Percentiles rank a stretch among this genome's conserved stretches.
Evolutionary conservation across 2,113 vertebrate genomes (phyloP).

Genomic region (Petrocephalus microphthalmus): DNA sequence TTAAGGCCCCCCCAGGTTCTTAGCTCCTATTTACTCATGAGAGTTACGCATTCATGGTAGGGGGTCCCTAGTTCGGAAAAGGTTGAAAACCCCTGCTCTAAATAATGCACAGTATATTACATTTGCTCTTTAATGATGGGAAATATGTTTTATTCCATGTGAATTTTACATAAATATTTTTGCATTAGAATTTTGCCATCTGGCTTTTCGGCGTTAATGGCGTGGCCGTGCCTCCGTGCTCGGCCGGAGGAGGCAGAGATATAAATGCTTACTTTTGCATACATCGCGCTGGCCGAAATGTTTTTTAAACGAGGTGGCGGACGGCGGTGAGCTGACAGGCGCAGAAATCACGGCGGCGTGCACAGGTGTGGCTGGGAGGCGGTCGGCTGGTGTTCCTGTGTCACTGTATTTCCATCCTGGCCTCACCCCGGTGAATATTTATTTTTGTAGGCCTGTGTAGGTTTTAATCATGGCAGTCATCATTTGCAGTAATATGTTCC

Average conservation of each 20-base stretch:
- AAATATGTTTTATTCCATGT: constrained; percentile 9
- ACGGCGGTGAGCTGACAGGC: constrained; percentile 19
- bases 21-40: neutral
- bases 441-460: constrained; percentile 18
- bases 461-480: constrained; percentile 37
- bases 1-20: neutral
- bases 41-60: neutral
- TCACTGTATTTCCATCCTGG: constrained; percentile 31
- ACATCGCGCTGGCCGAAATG: constrained; percentile 12
- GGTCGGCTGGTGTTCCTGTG: neutral
- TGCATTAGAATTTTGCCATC: neutral
- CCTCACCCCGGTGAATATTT: constrained; percentile 25
- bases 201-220: neutral
- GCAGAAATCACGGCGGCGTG: neutral
- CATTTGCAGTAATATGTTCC: constrained; percentile 43
- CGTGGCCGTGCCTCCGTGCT: neutral
- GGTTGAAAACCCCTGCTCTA: neutral
- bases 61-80: neutral
- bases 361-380: neutral
- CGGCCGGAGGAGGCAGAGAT: neutral
- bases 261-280: neutral
- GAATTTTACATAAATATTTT: constrained; percentile 8
- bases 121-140: neutral
- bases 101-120: neutral
- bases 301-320: constrained; percentile 32